Conservation (phyloP, 2,113 vertebrate genomes). For the Castor canadensis region DNA sequence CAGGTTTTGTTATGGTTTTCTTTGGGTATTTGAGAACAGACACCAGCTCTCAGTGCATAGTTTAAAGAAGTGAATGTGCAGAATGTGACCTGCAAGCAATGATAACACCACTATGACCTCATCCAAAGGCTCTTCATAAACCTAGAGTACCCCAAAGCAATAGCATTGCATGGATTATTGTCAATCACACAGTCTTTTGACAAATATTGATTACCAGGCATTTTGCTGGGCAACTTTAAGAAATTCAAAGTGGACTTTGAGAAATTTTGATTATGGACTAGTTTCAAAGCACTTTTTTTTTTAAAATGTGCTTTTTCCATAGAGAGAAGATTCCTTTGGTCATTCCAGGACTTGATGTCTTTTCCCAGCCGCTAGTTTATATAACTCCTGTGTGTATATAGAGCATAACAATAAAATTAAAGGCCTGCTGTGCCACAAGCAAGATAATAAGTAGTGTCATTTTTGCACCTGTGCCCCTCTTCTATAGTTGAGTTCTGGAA, state of each 20-base stretch:
- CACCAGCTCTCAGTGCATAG: background rate
- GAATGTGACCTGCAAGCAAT: background rate
- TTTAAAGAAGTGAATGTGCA: background rate
- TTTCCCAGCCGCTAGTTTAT: background rate
- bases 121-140: background rate
- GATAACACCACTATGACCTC: background rate
- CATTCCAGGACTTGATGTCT: background rate
- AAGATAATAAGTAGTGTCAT: background rate
- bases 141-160: background rate
- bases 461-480: background rate
- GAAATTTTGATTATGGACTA: background rate
- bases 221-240: background rate
- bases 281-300: background rate
- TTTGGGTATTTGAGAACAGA: conserved; percentile 21
- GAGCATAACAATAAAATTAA: background rate
- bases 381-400: background rate
- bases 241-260: background rate
- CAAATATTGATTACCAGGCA: background rate
- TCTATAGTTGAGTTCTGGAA: background rate
- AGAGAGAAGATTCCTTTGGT: background rate
- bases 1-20: background rate
- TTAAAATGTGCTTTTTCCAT: background rate
- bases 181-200: background rate
- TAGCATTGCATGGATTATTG: background rate
- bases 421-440: background rate